Conservation (phyloP, 2,113 vertebrate genomes). For the Perca schrenkii region DNA sequence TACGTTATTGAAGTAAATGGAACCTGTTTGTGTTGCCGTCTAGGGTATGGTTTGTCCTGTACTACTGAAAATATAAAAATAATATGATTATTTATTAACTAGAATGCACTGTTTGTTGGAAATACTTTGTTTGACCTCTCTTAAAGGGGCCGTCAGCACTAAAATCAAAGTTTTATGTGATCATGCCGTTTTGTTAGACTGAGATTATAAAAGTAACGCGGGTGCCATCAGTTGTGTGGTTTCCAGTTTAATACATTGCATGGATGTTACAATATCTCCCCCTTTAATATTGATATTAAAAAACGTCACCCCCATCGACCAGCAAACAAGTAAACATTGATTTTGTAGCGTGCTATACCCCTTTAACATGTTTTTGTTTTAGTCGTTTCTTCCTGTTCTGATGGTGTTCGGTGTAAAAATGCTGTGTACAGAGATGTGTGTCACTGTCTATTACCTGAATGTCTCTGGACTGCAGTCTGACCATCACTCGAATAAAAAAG, state of each 20-base stretch:
- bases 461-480: slow-evolving; percentile 83
- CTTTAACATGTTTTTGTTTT: slow-evolving; percentile 57
- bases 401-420: slow-evolving; percentile 78
- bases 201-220: slow-evolving; percentile 43
- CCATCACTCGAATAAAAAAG: slow-evolving; percentile 79
- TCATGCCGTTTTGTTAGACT: slow-evolving; percentile 55
- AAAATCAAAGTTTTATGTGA: slow-evolving; percentile 50
- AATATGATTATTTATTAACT: slow-evolving; percentile 64
- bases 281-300: slow-evolving; percentile 27
- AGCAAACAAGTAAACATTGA: slow-evolving; percentile 47
- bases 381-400: slow-evolving; percentile 68
- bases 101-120: slow-evolving; percentile 71
- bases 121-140: slow-evolving; percentile 66
- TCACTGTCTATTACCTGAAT: slow-evolving; percentile 80
- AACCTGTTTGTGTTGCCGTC: slow-evolving; percentile 80
- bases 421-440: slow-evolving; percentile 78
- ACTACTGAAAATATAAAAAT: slow-evolving; percentile 61
- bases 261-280: slow-evolving; percentile 55
- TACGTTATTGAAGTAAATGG: slow-evolving; percentile 80
- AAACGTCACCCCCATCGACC: slow-evolving; percentile 27
- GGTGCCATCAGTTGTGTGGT: slow-evolving; percentile 48
- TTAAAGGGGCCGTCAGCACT: slow-evolving; percentile 34
- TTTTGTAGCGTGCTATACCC: slow-evolving; percentile 63
- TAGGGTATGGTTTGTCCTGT: slow-evolving; percentile 82
- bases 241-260: slow-evolving; percentile 62